Evolutionary conservation across 2,113 vertebrate genomes (phyloP).

Genomic region (Solea senegalensis): DNA sequence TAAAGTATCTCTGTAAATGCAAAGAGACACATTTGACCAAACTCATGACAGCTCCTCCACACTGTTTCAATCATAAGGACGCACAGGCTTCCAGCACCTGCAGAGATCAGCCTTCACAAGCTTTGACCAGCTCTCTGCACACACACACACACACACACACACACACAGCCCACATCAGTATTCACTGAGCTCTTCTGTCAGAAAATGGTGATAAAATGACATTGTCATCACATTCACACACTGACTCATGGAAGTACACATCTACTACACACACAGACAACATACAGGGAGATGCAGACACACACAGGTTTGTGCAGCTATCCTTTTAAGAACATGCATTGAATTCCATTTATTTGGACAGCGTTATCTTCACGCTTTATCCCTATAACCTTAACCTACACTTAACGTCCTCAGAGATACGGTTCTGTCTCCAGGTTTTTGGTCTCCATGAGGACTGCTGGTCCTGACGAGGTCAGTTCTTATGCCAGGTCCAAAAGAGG

Average conservation of each 20-base stretch:
- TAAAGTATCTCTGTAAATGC: constrained; percentile 12
- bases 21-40: constrained; percentile 32
- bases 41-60: constrained; percentile 37
- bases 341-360: no score
- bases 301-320: neutral
- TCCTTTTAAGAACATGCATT: no score
- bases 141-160: constrained; percentile 18
- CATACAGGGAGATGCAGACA: neutral
- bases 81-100: constrained; percentile 27
- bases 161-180: constrained; percentile 49
- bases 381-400: no score
- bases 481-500: no score
- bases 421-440: no score
- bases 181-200: constrained; percentile 57
- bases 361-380: no score
- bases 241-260: neutral
- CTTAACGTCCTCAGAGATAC: no score
- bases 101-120: constrained; percentile 48
- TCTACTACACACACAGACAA: constrained; percentile 1
- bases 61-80: constrained; percentile 39
- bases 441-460: no score
- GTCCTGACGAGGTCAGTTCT: no score
- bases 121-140: constrained; percentile 12
- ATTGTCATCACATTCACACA: constrained; percentile 51
- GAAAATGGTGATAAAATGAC: constrained; percentile 65